These are phyloP conservation scores for Gila robusta DNA, from an alignment of 2,797 vertebrate genomes.

Conservation along the genomic window DNA sequence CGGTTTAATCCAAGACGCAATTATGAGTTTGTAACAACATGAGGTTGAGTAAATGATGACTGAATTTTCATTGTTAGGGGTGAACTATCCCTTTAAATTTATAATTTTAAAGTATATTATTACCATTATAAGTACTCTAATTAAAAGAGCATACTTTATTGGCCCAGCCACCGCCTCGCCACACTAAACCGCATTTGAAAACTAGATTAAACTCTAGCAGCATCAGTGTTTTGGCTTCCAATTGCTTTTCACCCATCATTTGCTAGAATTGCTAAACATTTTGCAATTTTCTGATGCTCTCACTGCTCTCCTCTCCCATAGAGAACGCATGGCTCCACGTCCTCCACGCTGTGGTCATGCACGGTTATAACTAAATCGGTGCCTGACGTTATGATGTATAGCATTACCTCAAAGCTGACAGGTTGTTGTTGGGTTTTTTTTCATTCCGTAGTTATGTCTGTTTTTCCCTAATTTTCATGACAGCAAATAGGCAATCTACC, in stretches of 20 bases:
- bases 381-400: background rate
- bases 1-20: no score
- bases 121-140: background rate
- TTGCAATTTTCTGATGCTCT: background rate
- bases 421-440: background rate
- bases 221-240: background rate
- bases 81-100: no score
- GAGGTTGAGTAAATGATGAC: no score
- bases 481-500: background rate
- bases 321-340: background rate
- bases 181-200: background rate
- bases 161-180: background rate
- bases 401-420: background rate
- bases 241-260: background rate
- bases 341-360: no score
- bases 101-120: background rate
- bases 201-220: background rate
- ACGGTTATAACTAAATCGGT: background rate
- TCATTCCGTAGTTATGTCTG: background rate
- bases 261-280: background rate
- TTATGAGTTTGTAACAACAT: no score
- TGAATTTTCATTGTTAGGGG: no score
- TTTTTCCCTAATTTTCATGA: conserved; percentile 5
- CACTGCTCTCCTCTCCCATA: background rate
- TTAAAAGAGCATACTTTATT: background rate